Percentiles rank a stretch among this genome's conserved stretches.
These are phyloP conservation scores for Dicerorhinus sumatrensis DNA, from an alignment of 2,113 vertebrate genomes.

Conservation along the genomic window DNA sequence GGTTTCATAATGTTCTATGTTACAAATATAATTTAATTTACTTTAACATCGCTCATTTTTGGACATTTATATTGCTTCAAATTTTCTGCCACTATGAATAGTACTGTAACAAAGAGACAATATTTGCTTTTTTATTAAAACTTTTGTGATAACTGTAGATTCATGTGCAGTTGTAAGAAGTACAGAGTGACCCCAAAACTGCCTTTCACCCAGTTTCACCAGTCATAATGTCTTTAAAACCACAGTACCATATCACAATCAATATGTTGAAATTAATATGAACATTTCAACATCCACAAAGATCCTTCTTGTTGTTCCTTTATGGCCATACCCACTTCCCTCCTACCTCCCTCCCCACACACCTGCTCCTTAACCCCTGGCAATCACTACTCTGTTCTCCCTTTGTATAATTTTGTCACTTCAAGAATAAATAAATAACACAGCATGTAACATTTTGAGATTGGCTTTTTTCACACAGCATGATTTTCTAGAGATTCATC, in stretches of 20 bases:
- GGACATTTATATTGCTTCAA: conserved; percentile 40
- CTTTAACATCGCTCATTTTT: conserved; percentile 23
- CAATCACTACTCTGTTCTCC: neutral
- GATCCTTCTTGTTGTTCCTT: neutral
- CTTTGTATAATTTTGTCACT: neutral
- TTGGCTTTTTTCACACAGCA: neutral
- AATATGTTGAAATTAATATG: neutral
- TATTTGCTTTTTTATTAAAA: conserved; percentile 41
- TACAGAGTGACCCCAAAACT: neutral
- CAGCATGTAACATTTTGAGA: neutral
- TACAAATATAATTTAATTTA: conserved; percentile 52
- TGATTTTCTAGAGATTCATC: neutral
- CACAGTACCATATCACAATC: neutral
- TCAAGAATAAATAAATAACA: neutral
- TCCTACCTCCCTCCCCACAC: neutral
- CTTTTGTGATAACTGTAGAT: conserved; percentile 26
- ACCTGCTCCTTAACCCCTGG: neutral
- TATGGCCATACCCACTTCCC: neutral
- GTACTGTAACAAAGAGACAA: conserved; percentile 22
- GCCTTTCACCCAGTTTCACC: neutral
- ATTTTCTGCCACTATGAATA: conserved; percentile 33
- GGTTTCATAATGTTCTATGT: neutral
- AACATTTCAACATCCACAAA: neutral
- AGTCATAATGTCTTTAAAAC: neutral
- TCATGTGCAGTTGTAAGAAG: neutral